Base-by-base conservation (phyloP, 1,140 invertebrate genomes). In the Sitobion miscanthi region DNA sequence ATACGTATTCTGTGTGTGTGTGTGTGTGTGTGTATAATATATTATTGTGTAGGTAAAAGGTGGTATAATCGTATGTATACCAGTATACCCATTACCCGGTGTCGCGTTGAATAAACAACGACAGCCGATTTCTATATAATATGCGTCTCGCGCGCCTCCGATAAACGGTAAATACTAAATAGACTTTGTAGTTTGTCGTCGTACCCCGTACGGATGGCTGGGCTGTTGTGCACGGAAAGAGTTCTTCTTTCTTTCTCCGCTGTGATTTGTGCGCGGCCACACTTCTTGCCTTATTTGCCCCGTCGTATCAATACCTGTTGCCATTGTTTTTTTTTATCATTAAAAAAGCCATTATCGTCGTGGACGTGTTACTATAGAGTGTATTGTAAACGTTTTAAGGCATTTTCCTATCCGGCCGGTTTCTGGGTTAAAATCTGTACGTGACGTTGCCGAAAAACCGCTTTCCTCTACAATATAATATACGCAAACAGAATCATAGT, bases 311-410 rank as follows among this genome's bases (percentile, higher is more conserved):
- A 83, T 35, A 83, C 77, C 77, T 83, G 77, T 38, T 83, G 2
- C 23, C 38, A 8, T 83, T 83, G 9, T 83, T 83, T 35, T 35
- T 38, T 83, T 83, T 83, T 83, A 2, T 38, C 35, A 83, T 38
- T 83, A 23, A 82, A 83, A 83, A 20, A 83, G 77, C 77, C 77
- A 83, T 83, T 83, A 83, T 83, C 20, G 77, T 83, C 77, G 77
- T 38, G 77, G 35, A 83, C 77, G 77, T 83, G 20, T 83, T 38
- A 83, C n/a, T n/a, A 7, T n/a, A n/a, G 14, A 77, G 62, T 6
- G 52, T 23, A 54, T 49, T 52, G 4, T 17, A 82, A 83, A 83
- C 77, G 35, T 38, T 83, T 83, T 38, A 83, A 23, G 77, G 20
- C 35, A 38, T 83, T 83, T 83, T 83, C 20, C 35, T 38, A 83